These are phyloP conservation scores for Luperina testacea DNA, from an alignment of 2,888 invertebrate genomes.

Conservation along the genomic window DNA sequence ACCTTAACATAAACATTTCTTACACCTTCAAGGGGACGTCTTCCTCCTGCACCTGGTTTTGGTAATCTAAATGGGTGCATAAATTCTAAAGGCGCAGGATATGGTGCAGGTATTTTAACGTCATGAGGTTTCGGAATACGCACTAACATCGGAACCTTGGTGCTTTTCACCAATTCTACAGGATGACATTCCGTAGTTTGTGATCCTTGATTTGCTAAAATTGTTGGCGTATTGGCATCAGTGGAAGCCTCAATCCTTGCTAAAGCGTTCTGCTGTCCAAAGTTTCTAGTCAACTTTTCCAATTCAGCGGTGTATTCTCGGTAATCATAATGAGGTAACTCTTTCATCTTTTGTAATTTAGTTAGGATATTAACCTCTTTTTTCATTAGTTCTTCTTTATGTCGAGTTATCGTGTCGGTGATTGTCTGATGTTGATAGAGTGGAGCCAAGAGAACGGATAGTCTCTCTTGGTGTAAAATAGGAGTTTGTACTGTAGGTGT, in stretches of 20 bases:
- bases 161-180: slow-evolving; percentile 66
- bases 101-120: slow-evolving; percentile 71
- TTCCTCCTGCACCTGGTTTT: slow-evolving; percentile 69
- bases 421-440: slow-evolving; percentile 63
- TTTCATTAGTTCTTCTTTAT: slow-evolving; percentile 64
- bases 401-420: slow-evolving; percentile 59
- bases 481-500: slow-evolving; percentile 30
- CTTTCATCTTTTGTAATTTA: slow-evolving; percentile 70
- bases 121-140: slow-evolving; percentile 56
- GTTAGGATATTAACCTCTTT: slow-evolving; percentile 63
- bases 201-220: slow-evolving; percentile 70
- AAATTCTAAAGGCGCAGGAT: slow-evolving; percentile 69
- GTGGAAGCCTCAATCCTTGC: slow-evolving; percentile 70
- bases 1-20: slow-evolving; percentile 73
- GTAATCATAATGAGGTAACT: slow-evolving; percentile 76
- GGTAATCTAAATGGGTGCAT: slow-evolving; percentile 69
- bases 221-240: slow-evolving; percentile 72
- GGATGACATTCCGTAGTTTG: slow-evolving; percentile 66
- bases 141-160: slow-evolving; percentile 56
- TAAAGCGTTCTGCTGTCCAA: slow-evolving; percentile 75
- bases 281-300: slow-evolving; percentile 72
- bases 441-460: slow-evolving; percentile 60
- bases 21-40: slow-evolving; percentile 64
- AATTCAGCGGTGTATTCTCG: slow-evolving; percentile 74
- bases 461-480: slow-evolving; percentile 39